Base-by-base conservation (phyloP, 2,797 vertebrate species). In the Myioborus miniatus region DNA sequence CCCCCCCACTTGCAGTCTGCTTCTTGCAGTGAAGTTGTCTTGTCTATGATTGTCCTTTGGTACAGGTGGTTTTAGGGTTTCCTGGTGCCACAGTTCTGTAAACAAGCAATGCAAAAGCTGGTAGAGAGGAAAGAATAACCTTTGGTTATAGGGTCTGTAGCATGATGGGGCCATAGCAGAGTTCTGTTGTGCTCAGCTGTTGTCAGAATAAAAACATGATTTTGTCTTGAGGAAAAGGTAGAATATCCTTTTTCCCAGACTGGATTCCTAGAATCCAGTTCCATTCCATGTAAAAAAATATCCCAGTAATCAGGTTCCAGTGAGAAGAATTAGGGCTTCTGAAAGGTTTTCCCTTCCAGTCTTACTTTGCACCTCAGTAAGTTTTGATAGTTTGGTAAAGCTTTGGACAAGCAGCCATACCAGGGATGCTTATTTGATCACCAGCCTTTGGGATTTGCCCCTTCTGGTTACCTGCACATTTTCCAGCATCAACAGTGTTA, bases 141-240 rank as follows among this genome's bases (percentile, higher is more conserved):
- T 79, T 50, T 52, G 17, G 32, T 20, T 70, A 15, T 58, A 46
- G 29, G 53, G 14, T 83, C 44, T 80, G 58, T 53, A 56, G 36
- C 3, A 0, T 44, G 44, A 21, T 0, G 1, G 21, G 37, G 49
- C 34, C 4, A 5, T 29, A 68, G 41, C 41, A 67, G 47, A 76
- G 50, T 68, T 74, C n/a, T 22, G 3, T 56, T 1, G 0, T 53
- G 58, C 39, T 81, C 47, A 79, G 39, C 19, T 58, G 1, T 29
- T 75, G 36, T 67, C n/a, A 39, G 39, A 88, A 44, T 63, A 71
- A 85, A 52, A 62, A 47, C 37, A 14, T 30, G 0, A 19, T 65
- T 67, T 84, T 9, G 3, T 80, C 37, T 60, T 30, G 58, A 85
- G 52, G 41, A 77, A 67, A 49, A 46, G 23, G 16, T 49, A 69